phyloP scores from a whole-genome alignment of 1,140 invertebrate genomes.

The Hermatobates lingyangjiaoensis region DNA sequence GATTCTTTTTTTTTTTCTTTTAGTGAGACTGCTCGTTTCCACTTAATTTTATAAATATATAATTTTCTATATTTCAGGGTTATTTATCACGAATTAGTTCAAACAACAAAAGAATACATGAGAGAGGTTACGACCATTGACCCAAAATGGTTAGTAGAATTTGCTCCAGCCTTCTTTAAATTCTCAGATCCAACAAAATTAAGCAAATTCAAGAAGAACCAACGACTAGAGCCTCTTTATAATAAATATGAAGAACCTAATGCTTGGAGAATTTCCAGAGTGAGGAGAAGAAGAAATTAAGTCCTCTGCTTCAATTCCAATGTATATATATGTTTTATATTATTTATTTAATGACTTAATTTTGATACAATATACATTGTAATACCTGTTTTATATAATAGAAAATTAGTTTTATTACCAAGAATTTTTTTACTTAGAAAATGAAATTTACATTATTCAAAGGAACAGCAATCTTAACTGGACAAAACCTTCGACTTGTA shows the following conservation, averaged over 20 bases:
- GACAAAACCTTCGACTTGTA: no score
- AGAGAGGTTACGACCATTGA: conserved; percentile 96
- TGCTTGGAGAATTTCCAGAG: conserved; percentile 94
- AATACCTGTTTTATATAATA: neutral
- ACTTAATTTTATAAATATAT: neutral
- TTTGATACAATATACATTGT: neutral
- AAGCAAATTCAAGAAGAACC: conserved; percentile 98
- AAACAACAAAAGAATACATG: conserved; percentile 99
- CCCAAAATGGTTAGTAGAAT: conserved; percentile 98
- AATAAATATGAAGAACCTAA: conserved; percentile 99
- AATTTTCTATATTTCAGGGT: conserved; percentile 43
- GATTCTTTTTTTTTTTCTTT: neutral
- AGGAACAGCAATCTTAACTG: no score
- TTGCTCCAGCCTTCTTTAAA: conserved; percentile 96
- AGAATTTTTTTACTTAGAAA: no score
- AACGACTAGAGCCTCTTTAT: conserved; percentile 90
- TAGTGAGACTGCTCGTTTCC: no score
- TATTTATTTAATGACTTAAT: neutral
- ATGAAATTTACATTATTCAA: no score
- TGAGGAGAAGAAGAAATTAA: conserved; percentile 74
- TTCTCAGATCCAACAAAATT: conserved; percentile 98
- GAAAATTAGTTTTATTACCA: no score
- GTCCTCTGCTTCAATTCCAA: no score
- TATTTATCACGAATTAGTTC: conserved; percentile 94
- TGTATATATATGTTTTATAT: neutral